Evolutionary conservation across 37 sponge, comb jelly and placozoan genomes (phyloP), one percentile per base, ranked within the genome.

Genomic region (Bolinopsis microptera): DNA sequence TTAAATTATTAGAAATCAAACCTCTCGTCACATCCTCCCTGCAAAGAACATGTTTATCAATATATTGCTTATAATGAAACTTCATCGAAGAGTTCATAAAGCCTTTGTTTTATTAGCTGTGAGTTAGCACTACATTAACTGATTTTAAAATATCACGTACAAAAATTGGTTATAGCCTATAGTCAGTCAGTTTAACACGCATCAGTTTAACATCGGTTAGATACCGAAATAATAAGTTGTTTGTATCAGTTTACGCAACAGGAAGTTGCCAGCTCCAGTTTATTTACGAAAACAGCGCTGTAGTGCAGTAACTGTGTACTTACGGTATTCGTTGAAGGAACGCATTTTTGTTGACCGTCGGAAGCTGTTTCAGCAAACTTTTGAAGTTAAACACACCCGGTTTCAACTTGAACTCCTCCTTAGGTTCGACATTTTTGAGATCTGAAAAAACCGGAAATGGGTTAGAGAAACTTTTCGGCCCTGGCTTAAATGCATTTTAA

Each of bases 1-100:
- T 48, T 5, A 48, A 48, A 48, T 48, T 18, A 48, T 48, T 9
- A 5, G 74, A 72, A 22, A 32, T 32, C 80, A 32, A 32, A 77
- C 80, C 80, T 77, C 80, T 31, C 80, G 80, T 77, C 35, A 77
- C 80, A 3, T 77, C 80, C 36, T 13, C 80, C 21, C 80, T 77
- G 80, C 28, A 77, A 34, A 77, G 3, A 70, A 70, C 21, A 24
- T 22, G 16, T 61, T 18, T 21, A 18, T 61, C 18, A 61, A 61
- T 9, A 61, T 61, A 18, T n/a, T n/a, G n/a, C n/a, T n/a, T n/a
- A n/a, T n/a, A n/a, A n/a, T n/a, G n/a, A n/a, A n/a, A n/a, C n/a
- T n/a, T n/a, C n/a, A n/a, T n/a, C n/a, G n/a, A n/a, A n/a, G n/a
- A n/a, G n/a, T n/a, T n/a, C n/a, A n/a, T n/a, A n/a, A n/a, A n/a